Evolutionary conservation across 2,888 invertebrate species (phyloP).

Genomic region (Actias luna): DNA sequence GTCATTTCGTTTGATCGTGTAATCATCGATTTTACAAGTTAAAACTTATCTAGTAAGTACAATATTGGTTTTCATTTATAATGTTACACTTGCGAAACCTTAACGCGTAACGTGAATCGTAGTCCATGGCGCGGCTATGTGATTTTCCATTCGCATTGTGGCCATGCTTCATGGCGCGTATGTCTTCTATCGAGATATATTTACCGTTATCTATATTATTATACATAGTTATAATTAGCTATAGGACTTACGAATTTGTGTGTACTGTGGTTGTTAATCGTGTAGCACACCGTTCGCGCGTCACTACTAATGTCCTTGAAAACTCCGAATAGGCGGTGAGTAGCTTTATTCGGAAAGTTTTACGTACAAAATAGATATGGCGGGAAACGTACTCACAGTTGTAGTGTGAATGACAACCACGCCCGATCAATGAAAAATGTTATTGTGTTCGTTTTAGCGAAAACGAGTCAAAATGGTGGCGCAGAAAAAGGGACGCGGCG

Average conservation of each 20-base stretch:
- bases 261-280: constrained; percentile 29
- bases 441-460: constrained; percentile 39
- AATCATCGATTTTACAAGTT: constrained; percentile 50
- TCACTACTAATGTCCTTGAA: constrained; percentile 61
- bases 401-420: constrained; percentile 35
- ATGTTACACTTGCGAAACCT: constrained; percentile 5
- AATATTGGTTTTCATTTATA: constrained; percentile 19
- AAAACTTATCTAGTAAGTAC: constrained; percentile 50
- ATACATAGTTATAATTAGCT: constrained; percentile 34
- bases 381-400: constrained; percentile 52
- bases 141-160: constrained; percentile 67
- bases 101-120: constrained; percentile 19
- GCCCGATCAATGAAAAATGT: constrained; percentile 29
- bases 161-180: constrained; percentile 72
- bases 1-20: constrained; percentile 61
- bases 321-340: constrained; percentile 63
- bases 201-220: constrained; percentile 51
- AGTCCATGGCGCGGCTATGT: constrained; percentile 38
- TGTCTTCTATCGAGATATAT: constrained; percentile 47
- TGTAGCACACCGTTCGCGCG: constrained; percentile 47
- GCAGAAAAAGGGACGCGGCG: constrained; percentile 73
- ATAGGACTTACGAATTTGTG: constrained; percentile 23
- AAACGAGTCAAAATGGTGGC: constrained; percentile 66
- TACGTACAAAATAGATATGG: constrained; percentile 48
- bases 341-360: constrained; percentile 37